These are phyloP conservation scores for Endotricha flammealis DNA, from an alignment of 2,888 invertebrate species.

Conservation along the genomic window DNA sequence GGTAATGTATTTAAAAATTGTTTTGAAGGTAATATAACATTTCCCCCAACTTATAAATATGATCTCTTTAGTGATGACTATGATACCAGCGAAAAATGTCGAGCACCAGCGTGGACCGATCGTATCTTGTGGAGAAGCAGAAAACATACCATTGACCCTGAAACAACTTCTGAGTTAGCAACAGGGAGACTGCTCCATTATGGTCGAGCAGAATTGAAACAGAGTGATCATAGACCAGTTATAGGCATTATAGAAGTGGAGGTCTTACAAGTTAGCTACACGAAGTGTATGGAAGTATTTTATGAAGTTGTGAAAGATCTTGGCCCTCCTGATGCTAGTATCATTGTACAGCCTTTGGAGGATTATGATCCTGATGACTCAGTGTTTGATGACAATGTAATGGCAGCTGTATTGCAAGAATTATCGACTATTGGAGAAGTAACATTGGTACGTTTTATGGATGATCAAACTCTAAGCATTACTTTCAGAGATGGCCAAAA, in stretches of 20 bases:
- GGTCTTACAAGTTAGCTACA: constrained; percentile 87
- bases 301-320: constrained; percentile 90
- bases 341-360: constrained; percentile 81
- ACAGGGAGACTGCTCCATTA: constrained; percentile 91
- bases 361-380: constrained; percentile 69
- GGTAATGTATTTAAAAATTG: constrained; percentile 95
- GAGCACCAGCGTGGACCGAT: constrained; percentile 99
- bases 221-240: constrained; percentile 98
- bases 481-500: constrained; percentile 94
- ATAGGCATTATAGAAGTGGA: constrained; percentile 94
- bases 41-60: constrained; percentile 99
- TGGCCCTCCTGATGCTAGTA: constrained; percentile 97
- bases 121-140: constrained; percentile 95
- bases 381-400: constrained; percentile 88
- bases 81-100: constrained; percentile 98
- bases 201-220: constrained; percentile 95
- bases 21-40: constrained; percentile 92
- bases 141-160: constrained; percentile 84
- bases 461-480: constrained; percentile 89
- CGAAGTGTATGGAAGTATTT: constrained; percentile 87
- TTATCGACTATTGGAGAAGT: constrained; percentile 92
- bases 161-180: constrained; percentile 81
- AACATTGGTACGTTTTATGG: constrained; percentile 93
- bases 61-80: constrained; percentile 99
- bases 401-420: constrained; percentile 87